Evolutionary conservation across 2,797 vertebrate genomes (phyloP).

Genomic region (Hephaestus fuliginosus): DNA sequence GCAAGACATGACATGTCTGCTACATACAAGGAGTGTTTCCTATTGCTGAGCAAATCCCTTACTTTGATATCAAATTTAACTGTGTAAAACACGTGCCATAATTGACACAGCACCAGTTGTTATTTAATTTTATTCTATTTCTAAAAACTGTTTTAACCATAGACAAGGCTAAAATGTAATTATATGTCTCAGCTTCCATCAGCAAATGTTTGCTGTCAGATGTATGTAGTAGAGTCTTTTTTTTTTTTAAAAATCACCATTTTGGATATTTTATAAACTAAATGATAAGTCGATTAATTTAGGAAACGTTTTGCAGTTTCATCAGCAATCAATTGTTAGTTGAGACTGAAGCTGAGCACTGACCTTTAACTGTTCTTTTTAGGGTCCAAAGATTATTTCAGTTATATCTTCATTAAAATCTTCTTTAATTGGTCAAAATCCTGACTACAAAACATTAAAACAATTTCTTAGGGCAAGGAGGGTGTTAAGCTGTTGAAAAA

Average conservation of each 20-base stretch:
- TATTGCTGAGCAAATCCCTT: neutral
- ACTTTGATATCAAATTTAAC: neutral
- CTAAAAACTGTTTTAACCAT: neutral
- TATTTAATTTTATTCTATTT: neutral
- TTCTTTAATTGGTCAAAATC: neutral
- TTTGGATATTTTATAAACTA: too few relatives aligned
- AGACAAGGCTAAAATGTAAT: too few relatives aligned
- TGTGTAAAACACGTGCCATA: neutral
- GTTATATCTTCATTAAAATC: too few relatives aligned
- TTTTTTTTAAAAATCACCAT: too few relatives aligned
- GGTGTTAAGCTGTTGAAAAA: neutral
- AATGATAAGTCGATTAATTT: too few relatives aligned
- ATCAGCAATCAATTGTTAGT: too few relatives aligned
- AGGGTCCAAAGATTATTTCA: too few relatives aligned
- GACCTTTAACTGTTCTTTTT: neutral
- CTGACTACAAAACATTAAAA: neutral
- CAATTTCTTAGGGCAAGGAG: too few relatives aligned
- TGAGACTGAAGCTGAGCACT: neutral
- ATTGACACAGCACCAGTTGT: neutral
- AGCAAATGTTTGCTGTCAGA: too few relatives aligned
- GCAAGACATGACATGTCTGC: slow-evolving; percentile 6
- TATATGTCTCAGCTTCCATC: too few relatives aligned
- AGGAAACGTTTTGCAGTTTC: too few relatives aligned
- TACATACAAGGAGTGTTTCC: neutral
- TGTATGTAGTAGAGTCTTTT: too few relatives aligned